Evolutionary conservation across 2,797 vertebrate species (phyloP).

Genomic region (Mus caroli): DNA sequence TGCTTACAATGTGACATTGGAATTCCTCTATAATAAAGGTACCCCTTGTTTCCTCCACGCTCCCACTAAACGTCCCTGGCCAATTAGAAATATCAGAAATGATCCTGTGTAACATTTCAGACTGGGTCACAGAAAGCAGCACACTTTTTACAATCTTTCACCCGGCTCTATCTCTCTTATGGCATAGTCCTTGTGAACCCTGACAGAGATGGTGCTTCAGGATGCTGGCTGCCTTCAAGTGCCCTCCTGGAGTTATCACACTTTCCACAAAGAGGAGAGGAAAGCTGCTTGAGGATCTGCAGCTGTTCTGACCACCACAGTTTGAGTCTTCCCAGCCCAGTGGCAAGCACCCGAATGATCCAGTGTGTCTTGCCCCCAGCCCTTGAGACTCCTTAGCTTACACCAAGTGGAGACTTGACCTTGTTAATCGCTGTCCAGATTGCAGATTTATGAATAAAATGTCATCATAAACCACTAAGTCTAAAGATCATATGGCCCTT

Average conservation of each 20-base stretch:
- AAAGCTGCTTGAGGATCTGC: background rate
- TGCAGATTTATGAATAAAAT: background rate
- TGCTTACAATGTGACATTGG: background rate
- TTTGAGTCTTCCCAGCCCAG: background rate
- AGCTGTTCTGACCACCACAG: too few relatives aligned
- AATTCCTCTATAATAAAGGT: background rate
- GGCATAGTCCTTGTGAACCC: background rate
- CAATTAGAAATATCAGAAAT: background rate
- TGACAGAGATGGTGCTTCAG: background rate
- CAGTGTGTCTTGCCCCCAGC: background rate
- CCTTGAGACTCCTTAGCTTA: background rate
- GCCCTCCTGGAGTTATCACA: background rate
- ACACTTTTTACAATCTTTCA: background rate
- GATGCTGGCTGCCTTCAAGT: background rate
- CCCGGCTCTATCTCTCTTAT: background rate
- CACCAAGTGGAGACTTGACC: background rate
- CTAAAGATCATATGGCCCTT: background rate
- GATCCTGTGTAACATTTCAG: background rate
- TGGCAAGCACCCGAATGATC: fast-evolving
- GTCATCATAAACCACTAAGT: background rate
- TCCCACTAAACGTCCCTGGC: background rate
- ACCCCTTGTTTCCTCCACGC: too few relatives aligned
- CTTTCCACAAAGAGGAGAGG: fast-evolving
- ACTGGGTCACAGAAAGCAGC: background rate
- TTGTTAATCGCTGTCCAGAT: background rate